Evolutionary conservation across 2,888 invertebrate species (phyloP).

Genomic region (Drosophila greeni): DNA sequence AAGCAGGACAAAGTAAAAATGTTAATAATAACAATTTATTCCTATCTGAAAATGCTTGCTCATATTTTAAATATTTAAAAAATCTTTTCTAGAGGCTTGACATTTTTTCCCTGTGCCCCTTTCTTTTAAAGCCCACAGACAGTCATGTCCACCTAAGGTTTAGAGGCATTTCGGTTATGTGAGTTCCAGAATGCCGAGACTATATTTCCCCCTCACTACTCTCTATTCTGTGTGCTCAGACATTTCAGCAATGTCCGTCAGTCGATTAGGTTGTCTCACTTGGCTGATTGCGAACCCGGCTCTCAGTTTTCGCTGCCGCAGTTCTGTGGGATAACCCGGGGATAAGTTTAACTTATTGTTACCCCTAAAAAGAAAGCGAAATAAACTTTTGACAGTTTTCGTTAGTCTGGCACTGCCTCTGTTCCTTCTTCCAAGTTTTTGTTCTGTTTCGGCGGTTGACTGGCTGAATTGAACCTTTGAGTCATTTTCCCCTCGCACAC

Average conservation of each 20-base stretch:
- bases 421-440: conserved; percentile 52
- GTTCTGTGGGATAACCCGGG: conserved; percentile 44
- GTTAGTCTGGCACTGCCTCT: conserved; percentile 20
- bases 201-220: not conserved
- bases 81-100: not conserved
- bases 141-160: not conserved
- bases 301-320: conserved; percentile 28
- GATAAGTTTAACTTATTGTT: conserved; percentile 63
- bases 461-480: conserved; percentile 53
- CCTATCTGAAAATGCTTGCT: not conserved
- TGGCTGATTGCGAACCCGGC: conserved; percentile 14
- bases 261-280: conserved; percentile 42
- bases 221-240: conserved; percentile 7
- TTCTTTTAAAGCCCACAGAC: too few species aligned
- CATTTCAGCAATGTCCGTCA: conserved; percentile 35
- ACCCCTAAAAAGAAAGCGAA: conserved; percentile 31
- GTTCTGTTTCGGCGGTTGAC: conserved; percentile 41
- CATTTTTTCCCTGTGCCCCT: too few species aligned
- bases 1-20: too few species aligned
- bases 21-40: not conserved
- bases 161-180: conserved; percentile 1
- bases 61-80: not conserved
- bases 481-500: conserved; percentile 52
- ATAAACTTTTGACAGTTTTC: conserved; percentile 60
- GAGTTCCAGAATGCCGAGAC: not conserved